phyloP scores from a whole-genome alignment of 2,888 invertebrate species.

The Eupithecia inturbata region DNA sequence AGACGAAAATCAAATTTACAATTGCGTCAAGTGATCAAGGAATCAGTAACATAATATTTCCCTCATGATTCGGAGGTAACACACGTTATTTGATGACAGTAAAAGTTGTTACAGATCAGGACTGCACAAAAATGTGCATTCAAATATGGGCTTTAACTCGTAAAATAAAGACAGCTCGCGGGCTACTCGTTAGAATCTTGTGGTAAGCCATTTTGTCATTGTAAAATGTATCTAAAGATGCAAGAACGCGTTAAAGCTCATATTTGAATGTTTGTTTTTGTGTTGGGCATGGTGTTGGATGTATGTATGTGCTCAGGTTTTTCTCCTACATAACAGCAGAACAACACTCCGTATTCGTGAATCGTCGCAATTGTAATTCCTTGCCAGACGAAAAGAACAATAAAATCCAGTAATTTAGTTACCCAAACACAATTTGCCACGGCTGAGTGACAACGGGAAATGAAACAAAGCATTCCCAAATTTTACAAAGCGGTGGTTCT shows the following conservation, averaged over 20 bases:
- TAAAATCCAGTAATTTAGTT: constrained; percentile 40
- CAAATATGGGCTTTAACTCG: too few species aligned
- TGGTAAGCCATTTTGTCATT: too few species aligned
- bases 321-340: not conserved
- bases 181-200: too few species aligned
- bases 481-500: not conserved
- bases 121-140: too few species aligned
- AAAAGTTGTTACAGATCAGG: too few species aligned
- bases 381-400: constrained; percentile 18
- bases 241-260: too few species aligned
- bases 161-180: too few species aligned
- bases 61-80: not conserved
- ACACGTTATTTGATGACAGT: not conserved
- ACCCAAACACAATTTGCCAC: not conserved
- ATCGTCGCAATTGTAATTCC: not conserved
- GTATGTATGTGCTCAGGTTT: too few species aligned
- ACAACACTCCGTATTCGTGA: not conserved
- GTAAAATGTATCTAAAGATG: too few species aligned
- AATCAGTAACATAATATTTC: not conserved
- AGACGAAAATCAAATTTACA: not conserved
- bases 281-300: too few species aligned
- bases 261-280: too few species aligned
- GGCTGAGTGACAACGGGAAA: constrained; percentile 17
- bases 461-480: constrained; percentile 6
- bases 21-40: not conserved